Evolutionary conservation across 2,888 invertebrate species (phyloP), one percentile per base, ranked within the genome.

Genomic region (Monoplex corrugatus): DNA sequence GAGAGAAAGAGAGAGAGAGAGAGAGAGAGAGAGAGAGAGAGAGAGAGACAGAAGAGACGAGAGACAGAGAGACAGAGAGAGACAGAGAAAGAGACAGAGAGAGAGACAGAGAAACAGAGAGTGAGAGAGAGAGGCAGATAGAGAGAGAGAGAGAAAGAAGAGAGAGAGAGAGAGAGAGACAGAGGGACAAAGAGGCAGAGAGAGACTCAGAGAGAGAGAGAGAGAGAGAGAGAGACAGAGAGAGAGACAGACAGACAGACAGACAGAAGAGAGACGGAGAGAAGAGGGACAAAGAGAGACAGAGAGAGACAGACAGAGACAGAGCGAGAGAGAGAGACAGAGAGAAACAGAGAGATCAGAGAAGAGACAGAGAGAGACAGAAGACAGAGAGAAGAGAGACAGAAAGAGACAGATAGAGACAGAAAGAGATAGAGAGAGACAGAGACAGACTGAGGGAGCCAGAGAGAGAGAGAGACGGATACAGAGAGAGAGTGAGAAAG

Each of bases 161-260:
- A 57, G 57, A 57, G 57, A 57, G 10, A n/a, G 68, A 68, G 68
- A 68, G 68, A 68, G 68, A 68, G 68, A 68, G 68, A 63, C n/a
- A n/a, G 68, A 57, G 57, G 28, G 57, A 57, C 19, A 57, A 28
- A 57, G 57, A 57, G 57, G 28, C 19, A 75, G 28, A 75, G 87
- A 87, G 43, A 44, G 32, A 32, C 2, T 5, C 57, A 57, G 57
- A 57, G 57, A 57, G 57, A 57, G 57, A 57, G 10, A n/a, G 68
- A 68, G 68, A 68, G 68, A 68, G 68, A 68, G 68, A 68, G 68
- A 68, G 68, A 68, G 68, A n/a, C 3, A 68, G 28, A 2, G n/a
- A 68, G n/a, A 68, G n/a, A n/a, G n/a, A n/a, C n/a, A n/a, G n/a
- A n/a, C n/a, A n/a, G n/a, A n/a, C n/a, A n/a, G n/a, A n/a, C n/a